phyloP scores from a whole-genome alignment of 2,888 invertebrate species.

The Ophraella communa region DNA sequence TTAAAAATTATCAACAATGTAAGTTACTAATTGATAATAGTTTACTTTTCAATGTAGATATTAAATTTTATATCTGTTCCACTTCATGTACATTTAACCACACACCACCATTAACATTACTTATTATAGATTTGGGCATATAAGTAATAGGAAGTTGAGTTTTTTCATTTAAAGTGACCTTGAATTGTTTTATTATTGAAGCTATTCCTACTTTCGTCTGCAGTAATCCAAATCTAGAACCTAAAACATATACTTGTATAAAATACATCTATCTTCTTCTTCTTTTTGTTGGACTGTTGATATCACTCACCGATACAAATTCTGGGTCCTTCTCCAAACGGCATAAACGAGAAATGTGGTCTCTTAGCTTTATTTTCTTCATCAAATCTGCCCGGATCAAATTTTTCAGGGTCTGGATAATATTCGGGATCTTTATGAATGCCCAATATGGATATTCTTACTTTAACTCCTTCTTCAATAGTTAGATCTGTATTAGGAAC shows the following conservation, averaged over 20 bases:
- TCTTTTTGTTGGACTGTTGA: neutral
- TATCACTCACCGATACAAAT: slow-evolving; percentile 52
- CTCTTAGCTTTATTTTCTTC: slow-evolving; percentile 40
- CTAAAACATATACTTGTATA: slow-evolving; percentile 39
- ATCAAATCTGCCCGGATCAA: slow-evolving; percentile 46
- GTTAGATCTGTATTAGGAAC: slow-evolving; percentile 50
- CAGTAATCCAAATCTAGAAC: slow-evolving; percentile 50
- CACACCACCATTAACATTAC: slow-evolving; percentile 38
- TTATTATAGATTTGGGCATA: slow-evolving; percentile 31
- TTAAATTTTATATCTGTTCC: too few relatives aligned
- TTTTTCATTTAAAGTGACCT: slow-evolving; percentile 43
- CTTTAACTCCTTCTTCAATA: slow-evolving; percentile 51
- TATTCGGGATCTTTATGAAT: slow-evolving; percentile 46
- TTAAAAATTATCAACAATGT: too few relatives aligned
- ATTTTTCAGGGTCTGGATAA: slow-evolving; percentile 45
- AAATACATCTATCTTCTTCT: too few relatives aligned
- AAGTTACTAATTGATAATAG: too few relatives aligned
- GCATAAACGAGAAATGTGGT: slow-evolving; percentile 43
- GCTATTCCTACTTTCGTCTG: slow-evolving; percentile 50
- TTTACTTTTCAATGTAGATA: too few relatives aligned
- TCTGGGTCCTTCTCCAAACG: slow-evolving; percentile 56
- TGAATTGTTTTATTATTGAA: slow-evolving; percentile 43
- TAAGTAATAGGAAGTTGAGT: slow-evolving; percentile 43
- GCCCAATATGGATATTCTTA: slow-evolving; percentile 49
- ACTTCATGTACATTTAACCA: too few relatives aligned